These are phyloP conservation scores for Sandelia bainsii DNA, from an alignment of 2,797 vertebrate species.

Conservation along the genomic window DNA sequence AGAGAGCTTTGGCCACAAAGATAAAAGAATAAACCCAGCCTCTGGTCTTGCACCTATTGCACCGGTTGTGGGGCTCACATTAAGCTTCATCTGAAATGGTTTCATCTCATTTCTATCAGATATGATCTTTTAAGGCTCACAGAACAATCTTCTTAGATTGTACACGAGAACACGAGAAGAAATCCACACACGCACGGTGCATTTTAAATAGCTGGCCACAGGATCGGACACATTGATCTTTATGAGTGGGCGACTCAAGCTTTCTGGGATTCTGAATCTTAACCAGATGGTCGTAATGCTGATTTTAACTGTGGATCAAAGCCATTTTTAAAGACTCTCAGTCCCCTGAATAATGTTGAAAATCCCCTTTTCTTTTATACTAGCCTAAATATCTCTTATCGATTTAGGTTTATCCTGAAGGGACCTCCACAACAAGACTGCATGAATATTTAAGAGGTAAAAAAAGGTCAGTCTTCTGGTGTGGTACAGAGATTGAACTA, in stretches of 20 bases:
- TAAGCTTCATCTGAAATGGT: slow-evolving; percentile 72
- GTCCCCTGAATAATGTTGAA: slow-evolving; percentile 48
- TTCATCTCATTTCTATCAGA: slow-evolving; percentile 72
- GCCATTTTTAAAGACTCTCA: slow-evolving; percentile 45
- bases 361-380: slow-evolving; percentile 58
- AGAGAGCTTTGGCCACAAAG: slow-evolving; percentile 61
- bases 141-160: slow-evolving; percentile 77
- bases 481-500: slow-evolving; percentile 39
- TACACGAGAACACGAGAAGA: slow-evolving; percentile 69
- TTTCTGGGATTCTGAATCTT: slow-evolving; percentile 61
- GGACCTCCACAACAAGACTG: slow-evolving; percentile 47
- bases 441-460: slow-evolving; percentile 74
- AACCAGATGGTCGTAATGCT: slow-evolving; percentile 72
- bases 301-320: slow-evolving; percentile 59
- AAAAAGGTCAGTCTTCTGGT: slow-evolving; percentile 57
- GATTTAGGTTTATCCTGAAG: slow-evolving; percentile 60
- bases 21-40: slow-evolving; percentile 69
- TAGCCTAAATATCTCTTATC: slow-evolving; percentile 55
- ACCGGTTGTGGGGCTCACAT: slow-evolving; percentile 61
- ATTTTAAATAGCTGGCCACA: slow-evolving; percentile 69
- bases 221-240: slow-evolving; percentile 50
- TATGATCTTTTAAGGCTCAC: slow-evolving; percentile 73
- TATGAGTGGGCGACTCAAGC: slow-evolving; percentile 54
- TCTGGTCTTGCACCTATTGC: slow-evolving; percentile 61
- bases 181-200: slow-evolving; percentile 62